These are phyloP conservation scores for Staurois parvus DNA, from an alignment of 2,797 vertebrate species.

Conservation along the genomic window DNA sequence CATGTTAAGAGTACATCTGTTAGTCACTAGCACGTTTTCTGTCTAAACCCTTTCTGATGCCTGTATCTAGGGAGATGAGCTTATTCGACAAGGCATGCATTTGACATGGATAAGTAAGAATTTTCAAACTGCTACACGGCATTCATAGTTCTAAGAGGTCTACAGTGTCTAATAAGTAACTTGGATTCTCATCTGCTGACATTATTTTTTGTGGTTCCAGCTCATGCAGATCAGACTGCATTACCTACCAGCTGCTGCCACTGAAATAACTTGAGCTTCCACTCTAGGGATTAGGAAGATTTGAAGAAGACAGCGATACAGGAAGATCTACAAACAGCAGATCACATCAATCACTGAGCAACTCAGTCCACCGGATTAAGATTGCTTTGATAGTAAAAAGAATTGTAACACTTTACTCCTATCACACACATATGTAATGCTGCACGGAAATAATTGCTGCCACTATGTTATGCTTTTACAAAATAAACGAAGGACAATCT, in stretches of 20 bases:
- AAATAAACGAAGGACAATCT: too few relatives aligned
- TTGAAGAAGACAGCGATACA: conserved; percentile 30
- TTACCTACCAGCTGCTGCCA: conserved; percentile 34
- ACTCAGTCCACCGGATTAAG: conserved; percentile 30
- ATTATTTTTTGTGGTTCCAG: conserved; percentile 12
- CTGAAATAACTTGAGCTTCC: conserved; percentile 35
- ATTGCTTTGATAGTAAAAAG: conserved; percentile 14
- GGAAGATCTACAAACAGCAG: conserved; percentile 34
- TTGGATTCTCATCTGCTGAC: conserved; percentile 3
- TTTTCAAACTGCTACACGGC: background rate
- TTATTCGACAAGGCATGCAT: background rate
- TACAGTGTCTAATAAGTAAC: conserved; percentile 8
- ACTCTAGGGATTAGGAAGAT: conserved; percentile 43
- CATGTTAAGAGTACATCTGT: background rate
- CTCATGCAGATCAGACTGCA: conserved; percentile 30
- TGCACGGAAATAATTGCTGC: conserved; percentile 5
- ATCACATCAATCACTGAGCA: conserved; percentile 29
- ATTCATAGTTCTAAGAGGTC: conserved; percentile 1
- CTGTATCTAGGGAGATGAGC: background rate
- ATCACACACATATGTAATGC: background rate
- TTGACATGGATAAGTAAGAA: background rate
- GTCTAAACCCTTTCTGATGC: background rate
- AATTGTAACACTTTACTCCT: background rate
- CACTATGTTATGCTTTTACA: too few relatives aligned
- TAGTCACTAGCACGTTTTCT: background rate